These are phyloP conservation scores for Sternarchorhynchus goeldii DNA, from an alignment of 2,797 vertebrate genomes.

Conservation along the genomic window DNA sequence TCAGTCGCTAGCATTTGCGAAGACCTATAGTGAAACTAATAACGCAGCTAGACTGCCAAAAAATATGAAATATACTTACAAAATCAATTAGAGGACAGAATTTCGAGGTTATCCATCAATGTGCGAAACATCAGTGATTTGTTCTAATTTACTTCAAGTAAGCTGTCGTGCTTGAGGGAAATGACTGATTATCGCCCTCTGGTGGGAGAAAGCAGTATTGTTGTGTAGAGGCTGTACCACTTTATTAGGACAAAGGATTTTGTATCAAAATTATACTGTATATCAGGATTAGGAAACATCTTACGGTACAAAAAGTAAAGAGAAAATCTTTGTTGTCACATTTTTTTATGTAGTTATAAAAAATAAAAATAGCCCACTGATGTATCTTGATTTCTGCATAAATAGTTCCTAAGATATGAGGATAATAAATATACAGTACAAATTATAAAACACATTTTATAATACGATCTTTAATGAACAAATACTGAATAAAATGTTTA, in stretches of 20 bases:
- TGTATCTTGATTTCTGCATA: no score
- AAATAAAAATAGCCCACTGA: no score
- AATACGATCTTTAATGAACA: no score
- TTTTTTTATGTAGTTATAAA: no score
- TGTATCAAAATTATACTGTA: no score
- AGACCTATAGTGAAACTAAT: background rate
- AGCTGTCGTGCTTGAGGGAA: slow-evolving; percentile 22
- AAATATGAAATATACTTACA: slow-evolving; percentile 47
- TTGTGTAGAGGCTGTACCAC: background rate
- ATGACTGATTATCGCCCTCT: slow-evolving; percentile 47
- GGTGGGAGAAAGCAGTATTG: background rate
- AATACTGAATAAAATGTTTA: no score
- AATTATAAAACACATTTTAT: no score
- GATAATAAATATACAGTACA: no score
- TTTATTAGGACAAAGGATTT: background rate
- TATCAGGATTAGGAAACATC: no score
- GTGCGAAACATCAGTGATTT: slow-evolving; percentile 41
- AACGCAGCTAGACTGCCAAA: background rate
- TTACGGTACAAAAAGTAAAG: no score
- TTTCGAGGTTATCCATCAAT: slow-evolving; percentile 49
- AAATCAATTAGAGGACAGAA: slow-evolving; percentile 14
- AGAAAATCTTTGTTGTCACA: no score
- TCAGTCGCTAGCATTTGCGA: background rate
- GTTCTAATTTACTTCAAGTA: slow-evolving; percentile 22
- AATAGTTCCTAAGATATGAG: no score